Evolutionary conservation across 1,140 invertebrate genomes (phyloP), one percentile per base, ranked within the genome.

Genomic region (Caerostris darwini): DNA sequence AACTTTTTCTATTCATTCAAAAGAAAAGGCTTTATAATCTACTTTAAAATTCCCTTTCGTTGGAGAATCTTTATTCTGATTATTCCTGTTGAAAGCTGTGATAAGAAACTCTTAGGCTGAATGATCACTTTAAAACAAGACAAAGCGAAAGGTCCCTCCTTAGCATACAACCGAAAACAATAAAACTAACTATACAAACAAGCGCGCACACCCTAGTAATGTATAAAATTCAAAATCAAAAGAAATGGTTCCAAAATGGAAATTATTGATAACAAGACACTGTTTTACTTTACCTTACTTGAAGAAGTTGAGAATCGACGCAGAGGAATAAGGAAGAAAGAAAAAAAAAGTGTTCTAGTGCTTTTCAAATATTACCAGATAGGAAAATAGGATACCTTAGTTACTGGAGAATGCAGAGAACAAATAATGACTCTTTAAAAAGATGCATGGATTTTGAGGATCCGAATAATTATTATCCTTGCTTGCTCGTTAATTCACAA

Each of bases 401-500:
- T 88, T 88, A 64, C 54, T 34, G 50, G 61, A 88, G 64, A 88
- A 88, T 88, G 59, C 53, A 50, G 61, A 53, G 86, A 61, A 64
- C 58, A 88, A 88, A 88, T 88, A 88, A 61, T 53, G 59, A 53
- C n/a, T 64, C 86, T 64, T 88, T 88, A 67, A 88, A 88, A 34
- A 34, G 10, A 50, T 50, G 34, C 34, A 81, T 81, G 12, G 71
- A 19, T 81, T 81, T 81, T 10, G 71, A 12, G 71, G 34, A 50
- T 81, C 10, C n/a, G 34, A 81, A 81, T 81, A 81, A 81, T 81
- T 81, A 81, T 50, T 81, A 59, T 8, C n/a, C 50, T 19, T 19
- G n/a, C 71, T 81, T 34, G n/a, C 34, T 19, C 71, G 71, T 81
- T 81, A 81, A 81, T 81, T 81, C 12, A 34, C 34, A 1, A 19